A percentile compares a stretch with the other conserved stretches of the same genome.
Conservation (phyloP, 2,888 invertebrate species). For the Mythimna pallens region DNA sequence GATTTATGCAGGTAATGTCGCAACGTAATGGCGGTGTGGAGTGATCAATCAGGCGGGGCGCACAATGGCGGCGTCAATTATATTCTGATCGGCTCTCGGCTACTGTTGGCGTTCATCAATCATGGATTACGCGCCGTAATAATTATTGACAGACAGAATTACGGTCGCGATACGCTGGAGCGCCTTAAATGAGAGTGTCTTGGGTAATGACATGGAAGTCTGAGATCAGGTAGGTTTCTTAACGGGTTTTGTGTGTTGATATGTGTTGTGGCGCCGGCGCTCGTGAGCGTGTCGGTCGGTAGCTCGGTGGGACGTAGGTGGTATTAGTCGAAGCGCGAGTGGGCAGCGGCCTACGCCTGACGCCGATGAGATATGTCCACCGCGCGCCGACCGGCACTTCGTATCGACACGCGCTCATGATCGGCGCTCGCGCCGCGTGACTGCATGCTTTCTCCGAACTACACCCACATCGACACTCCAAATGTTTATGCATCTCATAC, state of each 20-base stretch:
- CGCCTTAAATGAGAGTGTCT: constrained; percentile 74
- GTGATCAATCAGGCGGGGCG: constrained; percentile 77
- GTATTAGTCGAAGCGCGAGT: constrained; percentile 68
- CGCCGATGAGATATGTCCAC: constrained; percentile 72
- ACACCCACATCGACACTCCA: constrained; percentile 70
- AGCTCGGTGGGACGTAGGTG: constrained; percentile 63
- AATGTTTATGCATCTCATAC: constrained; percentile 55
- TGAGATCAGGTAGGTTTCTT: constrained; percentile 45
- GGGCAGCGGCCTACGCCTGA: constrained; percentile 73
- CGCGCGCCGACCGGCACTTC: constrained; percentile 39
- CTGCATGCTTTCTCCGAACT: constrained; percentile 75
- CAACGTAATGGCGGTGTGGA: constrained; percentile 68
- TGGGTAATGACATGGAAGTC: constrained; percentile 71
- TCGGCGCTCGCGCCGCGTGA: constrained; percentile 58
- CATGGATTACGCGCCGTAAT: constrained; percentile 83
- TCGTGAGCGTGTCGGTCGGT: constrained; percentile 48
- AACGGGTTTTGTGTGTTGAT: constrained; percentile 42
- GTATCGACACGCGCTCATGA: constrained; percentile 73
- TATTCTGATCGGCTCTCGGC: constrained; percentile 74
- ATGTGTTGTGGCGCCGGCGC: constrained; percentile 47
- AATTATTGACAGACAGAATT: constrained; percentile 85
- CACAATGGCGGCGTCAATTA: constrained; percentile 85
- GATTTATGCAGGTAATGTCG: constrained; percentile 74
- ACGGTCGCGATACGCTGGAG: constrained; percentile 64
- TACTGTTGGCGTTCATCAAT: constrained; percentile 87